Evolutionary conservation across 2,797 vertebrate genomes (phyloP), one percentile per base, ranked within the genome.

Genomic region (Morus bassanus): DNA sequence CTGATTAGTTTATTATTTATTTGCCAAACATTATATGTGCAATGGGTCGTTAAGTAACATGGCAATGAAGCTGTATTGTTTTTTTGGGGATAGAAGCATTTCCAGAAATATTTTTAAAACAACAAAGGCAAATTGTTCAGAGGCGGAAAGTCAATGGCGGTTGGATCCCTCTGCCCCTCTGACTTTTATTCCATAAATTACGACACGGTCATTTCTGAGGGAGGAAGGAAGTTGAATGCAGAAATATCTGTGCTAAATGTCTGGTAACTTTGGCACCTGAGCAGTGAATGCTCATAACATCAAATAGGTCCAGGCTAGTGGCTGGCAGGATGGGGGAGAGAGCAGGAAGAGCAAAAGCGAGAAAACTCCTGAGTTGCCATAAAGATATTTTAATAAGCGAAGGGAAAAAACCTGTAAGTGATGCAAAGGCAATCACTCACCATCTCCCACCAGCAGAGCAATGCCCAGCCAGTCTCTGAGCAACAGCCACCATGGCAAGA

Each of bases 141-240:
- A 67, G 80, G 23, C 1, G 1, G 61, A 86, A 91, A 81, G 68
- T 53, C 45, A 70, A 3, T 25, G n/a, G 72, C 17, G 18, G 16
- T 46, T 39, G 82, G 39, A 67, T 88, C 48, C 92, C 69, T 85
- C 60, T 93, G 86, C 53, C 81, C 39, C 37, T 37, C 1, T 92
- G 88, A 64, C 76, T 88, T 54, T 48, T 86, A 60, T 23, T 93
- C 88, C 68, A 23, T 60, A 84, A 81, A 60, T 59, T 63, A 37
- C 24, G 80, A n/a, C 33, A 61, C 9, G 24, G 43, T 37, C 1
- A 43, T 51, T 91, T 72, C 78, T 82, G 51, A 57, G 57, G 65
- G 61, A 88, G 91, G 88, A 93, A 95, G 93, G 90, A 93, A 88
- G 76, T 9, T 21, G 33, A 68, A 56, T n/a, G 57, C 65, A 91